Evolutionary conservation across 2,888 invertebrate species (phyloP).

Genomic region (Rhagophthalmus giganteus): DNA sequence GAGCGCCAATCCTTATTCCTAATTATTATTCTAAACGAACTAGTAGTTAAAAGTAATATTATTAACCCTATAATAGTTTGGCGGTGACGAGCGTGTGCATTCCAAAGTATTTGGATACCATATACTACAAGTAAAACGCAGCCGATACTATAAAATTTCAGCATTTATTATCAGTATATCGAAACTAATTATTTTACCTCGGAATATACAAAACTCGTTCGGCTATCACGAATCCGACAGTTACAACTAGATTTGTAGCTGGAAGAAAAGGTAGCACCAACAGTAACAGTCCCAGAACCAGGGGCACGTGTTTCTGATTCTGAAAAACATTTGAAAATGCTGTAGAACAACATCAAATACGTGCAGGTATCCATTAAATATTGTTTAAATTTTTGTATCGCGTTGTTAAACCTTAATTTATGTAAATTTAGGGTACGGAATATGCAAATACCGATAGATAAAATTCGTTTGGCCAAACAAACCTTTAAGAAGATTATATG

Average conservation of each 20-base stretch:
- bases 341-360: no score
- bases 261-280: constrained; percentile 83
- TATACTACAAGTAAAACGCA: constrained; percentile 76
- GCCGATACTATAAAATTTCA: constrained; percentile 67
- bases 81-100: constrained; percentile 56
- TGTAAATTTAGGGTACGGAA: no score
- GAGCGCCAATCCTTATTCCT: constrained; percentile 79
- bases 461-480: no score
- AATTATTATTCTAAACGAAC: constrained; percentile 67
- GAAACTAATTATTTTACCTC: constrained; percentile 59
- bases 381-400: no score
- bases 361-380: no score
- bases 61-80: constrained; percentile 59
- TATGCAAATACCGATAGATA: no score
- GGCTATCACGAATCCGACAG: constrained; percentile 83
- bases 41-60: constrained; percentile 63
- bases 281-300: constrained; percentile 71
- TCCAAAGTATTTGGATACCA: constrained; percentile 72
- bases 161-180: background rate
- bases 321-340: constrained; percentile 51
- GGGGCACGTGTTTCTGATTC: constrained; percentile 69
- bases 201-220: constrained; percentile 89
- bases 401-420: no score
- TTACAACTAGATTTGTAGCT: constrained; percentile 80
- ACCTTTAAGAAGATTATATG: no score